phyloP scores from a whole-genome alignment of 2,888 invertebrate species.

The Harpalus rufipes region DNA sequence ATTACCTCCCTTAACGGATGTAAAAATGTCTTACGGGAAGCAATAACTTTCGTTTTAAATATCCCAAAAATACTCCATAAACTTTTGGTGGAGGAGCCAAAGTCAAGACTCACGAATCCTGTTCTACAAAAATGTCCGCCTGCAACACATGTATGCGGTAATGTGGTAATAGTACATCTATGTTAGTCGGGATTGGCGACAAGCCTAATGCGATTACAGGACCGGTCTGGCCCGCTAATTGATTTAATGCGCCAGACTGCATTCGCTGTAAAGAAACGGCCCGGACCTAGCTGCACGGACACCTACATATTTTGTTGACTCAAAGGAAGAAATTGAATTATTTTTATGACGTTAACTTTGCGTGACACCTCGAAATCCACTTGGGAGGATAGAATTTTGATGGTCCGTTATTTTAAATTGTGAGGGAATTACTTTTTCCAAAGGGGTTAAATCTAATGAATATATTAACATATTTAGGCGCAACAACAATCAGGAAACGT shows the following conservation, averaged over 20 bases:
- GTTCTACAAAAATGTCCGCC: too few relatives aligned
- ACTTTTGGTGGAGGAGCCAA: too few relatives aligned
- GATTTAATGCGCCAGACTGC: constrained; percentile 31
- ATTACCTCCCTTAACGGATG: too few relatives aligned
- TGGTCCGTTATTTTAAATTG: constrained; percentile 22
- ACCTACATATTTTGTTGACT: constrained; percentile 41
- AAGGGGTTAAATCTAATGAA: not conserved
- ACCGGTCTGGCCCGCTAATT: constrained; percentile 38
- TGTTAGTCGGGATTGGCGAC: not conserved
- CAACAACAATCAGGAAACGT: not conserved
- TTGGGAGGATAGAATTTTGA: constrained; percentile 18
- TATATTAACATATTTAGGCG: not conserved
- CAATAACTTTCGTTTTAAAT: too few relatives aligned
- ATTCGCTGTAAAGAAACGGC: not conserved
- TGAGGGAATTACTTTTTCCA: constrained; percentile 5
- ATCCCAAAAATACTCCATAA: too few relatives aligned
- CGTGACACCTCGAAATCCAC: constrained; percentile 25
- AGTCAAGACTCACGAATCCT: too few relatives aligned
- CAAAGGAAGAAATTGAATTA: constrained; percentile 33
- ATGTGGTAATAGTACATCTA: not conserved
- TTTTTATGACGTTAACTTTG: constrained; percentile 30
- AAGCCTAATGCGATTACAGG: constrained; percentile 30
- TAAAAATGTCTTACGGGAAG: too few relatives aligned
- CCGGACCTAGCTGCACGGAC: not conserved
- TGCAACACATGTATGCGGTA: too few relatives aligned